Percentiles rank a stretch among this genome's conserved stretches.
Conservation (phyloP, 2,888 invertebrate genomes). For the Eumacrocentrus americanus region DNA sequence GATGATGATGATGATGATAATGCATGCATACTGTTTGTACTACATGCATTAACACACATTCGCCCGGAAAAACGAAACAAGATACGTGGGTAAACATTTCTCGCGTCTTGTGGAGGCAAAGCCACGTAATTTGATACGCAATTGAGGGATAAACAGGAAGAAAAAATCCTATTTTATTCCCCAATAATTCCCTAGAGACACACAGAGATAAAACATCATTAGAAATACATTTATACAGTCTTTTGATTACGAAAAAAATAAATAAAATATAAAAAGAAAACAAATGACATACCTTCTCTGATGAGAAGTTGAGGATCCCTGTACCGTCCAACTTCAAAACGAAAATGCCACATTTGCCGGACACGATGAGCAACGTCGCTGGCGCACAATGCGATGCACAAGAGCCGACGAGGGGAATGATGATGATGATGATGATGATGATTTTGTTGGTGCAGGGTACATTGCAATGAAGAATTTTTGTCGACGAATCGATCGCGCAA, state of each 20-base stretch:
- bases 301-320: conserved; percentile 51
- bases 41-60: neutral
- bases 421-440: conserved; percentile 1
- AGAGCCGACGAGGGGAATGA: conserved; percentile 18
- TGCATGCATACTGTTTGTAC: neutral
- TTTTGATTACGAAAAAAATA: no score
- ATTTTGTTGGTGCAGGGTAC: neutral
- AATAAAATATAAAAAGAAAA: conserved; percentile 10
- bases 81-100: conserved; percentile 16
- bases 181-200: no score
- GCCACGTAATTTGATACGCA: neutral
- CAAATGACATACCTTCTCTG: conserved; percentile 30
- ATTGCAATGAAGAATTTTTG: no score
- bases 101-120: neutral
- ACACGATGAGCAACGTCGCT: conserved; percentile 32
- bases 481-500: no score
- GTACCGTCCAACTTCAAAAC: conserved; percentile 38
- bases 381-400: conserved; percentile 14
- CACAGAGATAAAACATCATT: no score
- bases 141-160: neutral
- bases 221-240: no score
- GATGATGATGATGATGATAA: no score
- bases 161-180: no score
- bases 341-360: conserved; percentile 49
- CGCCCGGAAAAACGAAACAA: conserved; percentile 16